Conservation (phyloP, 2,888 invertebrate genomes). For the Rugalucina vietnamica region DNA sequence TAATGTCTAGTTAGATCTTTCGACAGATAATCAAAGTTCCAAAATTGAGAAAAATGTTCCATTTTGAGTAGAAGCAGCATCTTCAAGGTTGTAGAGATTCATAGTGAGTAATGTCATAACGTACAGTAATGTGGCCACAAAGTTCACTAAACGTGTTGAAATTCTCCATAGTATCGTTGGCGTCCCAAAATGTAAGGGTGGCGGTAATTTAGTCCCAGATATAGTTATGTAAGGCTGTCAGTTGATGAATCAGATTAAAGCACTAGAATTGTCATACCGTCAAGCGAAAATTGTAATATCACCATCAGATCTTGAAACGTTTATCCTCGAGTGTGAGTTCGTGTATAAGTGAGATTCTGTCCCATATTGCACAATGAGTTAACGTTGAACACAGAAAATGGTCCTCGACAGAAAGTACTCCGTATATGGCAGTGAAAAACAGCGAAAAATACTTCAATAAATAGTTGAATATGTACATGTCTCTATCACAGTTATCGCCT, state of each 20-base stretch:
- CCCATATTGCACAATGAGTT: constrained; percentile 4
- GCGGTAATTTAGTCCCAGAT: not conserved
- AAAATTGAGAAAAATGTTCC: too few species aligned
- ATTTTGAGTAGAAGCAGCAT: too few species aligned
- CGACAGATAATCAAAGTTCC: too few species aligned
- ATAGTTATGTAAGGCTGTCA: not conserved
- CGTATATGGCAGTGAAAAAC: constrained; percentile 1
- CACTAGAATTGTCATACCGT: not conserved
- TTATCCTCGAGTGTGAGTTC: not conserved
- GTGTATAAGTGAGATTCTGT: constrained; percentile 1
- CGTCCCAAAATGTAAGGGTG: not conserved
- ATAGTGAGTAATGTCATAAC: too few species aligned
- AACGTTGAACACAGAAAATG: not conserved
- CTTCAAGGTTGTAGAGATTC: too few species aligned
- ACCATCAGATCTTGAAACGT: not conserved
- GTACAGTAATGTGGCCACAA: too few species aligned
- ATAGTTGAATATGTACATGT: not conserved
- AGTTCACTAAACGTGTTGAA: too few species aligned
- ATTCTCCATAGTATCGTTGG: too few species aligned
- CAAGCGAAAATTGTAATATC: not conserved
- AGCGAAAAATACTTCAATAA: not conserved
- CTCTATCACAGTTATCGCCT: not conserved
- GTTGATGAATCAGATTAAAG: not conserved
- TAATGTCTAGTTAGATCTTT: too few species aligned
- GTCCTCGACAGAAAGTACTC: not conserved